These are phyloP conservation scores for Cephalotes varians DNA, from an alignment of 2,888 invertebrate genomes.

Conservation along the genomic window DNA sequence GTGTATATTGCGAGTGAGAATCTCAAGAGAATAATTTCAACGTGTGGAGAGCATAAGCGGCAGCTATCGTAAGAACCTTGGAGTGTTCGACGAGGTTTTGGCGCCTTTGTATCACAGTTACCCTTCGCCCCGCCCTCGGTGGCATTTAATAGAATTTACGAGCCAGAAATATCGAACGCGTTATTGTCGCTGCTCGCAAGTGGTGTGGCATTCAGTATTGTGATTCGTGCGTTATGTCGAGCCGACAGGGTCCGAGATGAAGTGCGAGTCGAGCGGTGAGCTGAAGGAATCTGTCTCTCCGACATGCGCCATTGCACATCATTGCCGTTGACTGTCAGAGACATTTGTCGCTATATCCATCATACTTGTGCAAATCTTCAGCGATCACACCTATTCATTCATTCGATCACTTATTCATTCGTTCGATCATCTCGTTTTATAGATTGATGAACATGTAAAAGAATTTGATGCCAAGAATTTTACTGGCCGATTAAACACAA, in stretches of 20 bases:
- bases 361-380: not conserved
- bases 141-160: conserved; percentile 51
- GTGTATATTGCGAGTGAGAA: conserved; percentile 19
- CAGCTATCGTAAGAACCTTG: conserved; percentile 37
- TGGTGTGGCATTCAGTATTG: conserved; percentile 14
- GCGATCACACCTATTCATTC: not conserved
- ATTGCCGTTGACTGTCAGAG: conserved; percentile 9
- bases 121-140: conserved; percentile 25
- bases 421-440: not conserved
- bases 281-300: not conserved
- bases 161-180: conserved; percentile 34
- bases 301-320: not conserved
- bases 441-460: not conserved
- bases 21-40: conserved; percentile 49
- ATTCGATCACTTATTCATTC: not conserved
- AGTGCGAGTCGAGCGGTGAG: not conserved
- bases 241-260: not conserved
- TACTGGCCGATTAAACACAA: conserved; percentile 2
- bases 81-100: conserved; percentile 44
- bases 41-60: conserved; percentile 19
- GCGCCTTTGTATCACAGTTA: conserved; percentile 35
- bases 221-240: conserved; percentile 16
- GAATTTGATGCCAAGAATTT: not conserved
- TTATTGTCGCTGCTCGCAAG: conserved; percentile 39
- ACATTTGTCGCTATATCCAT: conserved; percentile 1